Base-by-base conservation (phyloP, 2,113 vertebrate genomes). In the Corvus hawaiiensis region DNA sequence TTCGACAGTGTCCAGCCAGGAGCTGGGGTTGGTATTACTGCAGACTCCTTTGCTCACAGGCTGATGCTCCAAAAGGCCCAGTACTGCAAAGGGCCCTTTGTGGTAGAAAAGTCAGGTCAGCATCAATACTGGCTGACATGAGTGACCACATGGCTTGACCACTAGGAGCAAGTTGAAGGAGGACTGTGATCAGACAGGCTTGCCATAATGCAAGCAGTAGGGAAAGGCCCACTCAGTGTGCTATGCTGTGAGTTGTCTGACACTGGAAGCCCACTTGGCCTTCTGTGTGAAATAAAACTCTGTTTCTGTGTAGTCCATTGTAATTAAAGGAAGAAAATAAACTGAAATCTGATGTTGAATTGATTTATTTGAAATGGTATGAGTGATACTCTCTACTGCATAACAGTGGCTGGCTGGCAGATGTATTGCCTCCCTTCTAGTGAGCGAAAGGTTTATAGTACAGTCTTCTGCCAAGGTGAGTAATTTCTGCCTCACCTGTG, bases 251-350 rank as follows among this genome's bases (percentile, higher is more conserved):
- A 32, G 13, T 9, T 5, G 13, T 30, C 68, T 74, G 43, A 13
- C 23, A 41, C 17, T 16, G 46, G 35, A 37, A 84, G 7, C 11
- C 19, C 18, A 6, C 16, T 39, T 46, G 39, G 35, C 7, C 13
- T 68, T 18, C 39, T 37, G 13, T 0, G 0, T 43, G 59, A 63
- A 71, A n/a, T 6, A 64, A 74, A 58, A 7, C 13, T 21, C 43
- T 56, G 13, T 43, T 85, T 68, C 63, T 64, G 7, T 13, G 11
- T 32, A 30, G n/a, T 23, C 28, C 8, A 4, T 41, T 59, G 17
- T 26, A 44, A 64, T n/a, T 24, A n/a, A 21, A 39, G 9, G 3
- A 74, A 41, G 28, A 68, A 80, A 87, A 61, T 28, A 67, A 43
- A 14, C 30, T 35, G 26, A 66, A 69, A 15, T 67, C 19, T 52